phyloP scores from a whole-genome alignment of 2,797 vertebrate species.

The Cichlasoma orientale region DNA sequence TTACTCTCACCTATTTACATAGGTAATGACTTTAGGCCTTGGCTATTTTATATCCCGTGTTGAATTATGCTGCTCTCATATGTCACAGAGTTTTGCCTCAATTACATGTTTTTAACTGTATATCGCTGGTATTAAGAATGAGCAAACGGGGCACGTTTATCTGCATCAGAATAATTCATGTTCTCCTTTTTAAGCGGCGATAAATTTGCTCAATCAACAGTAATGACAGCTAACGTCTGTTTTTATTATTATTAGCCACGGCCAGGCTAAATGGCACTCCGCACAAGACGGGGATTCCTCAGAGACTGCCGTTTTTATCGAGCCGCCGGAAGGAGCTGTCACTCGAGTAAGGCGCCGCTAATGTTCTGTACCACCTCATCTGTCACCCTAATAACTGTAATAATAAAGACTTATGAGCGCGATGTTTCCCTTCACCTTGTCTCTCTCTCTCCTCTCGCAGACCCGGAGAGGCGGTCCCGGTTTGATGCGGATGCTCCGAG shows the following conservation, averaged over 20 bases:
- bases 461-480: conserved; percentile 75
- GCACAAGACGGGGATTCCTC: conserved; percentile 73
- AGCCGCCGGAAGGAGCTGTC: conserved; percentile 78
- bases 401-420: conserved; percentile 7
- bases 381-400: conserved; percentile 16
- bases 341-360: conserved; percentile 80
- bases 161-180: neutral
- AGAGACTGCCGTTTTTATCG: conserved; percentile 86
- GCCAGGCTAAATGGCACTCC: conserved; percentile 79
- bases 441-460: conserved; percentile 65
- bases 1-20: no score
- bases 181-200: neutral
- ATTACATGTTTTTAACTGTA: neutral
- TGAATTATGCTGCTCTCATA: neutral
- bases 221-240: conserved; percentile 17
- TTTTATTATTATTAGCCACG: conserved; percentile 70
- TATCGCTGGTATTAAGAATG: neutral
- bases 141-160: neutral
- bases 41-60: neutral
- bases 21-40: no score
- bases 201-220: neutral
- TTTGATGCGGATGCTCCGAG: conserved; percentile 83
- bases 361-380: neutral
- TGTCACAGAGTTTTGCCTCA: neutral
- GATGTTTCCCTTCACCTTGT: conserved; percentile 9